phyloP scores from a whole-genome alignment of 2,113 vertebrate genomes.

The Archocentrus centrarchus region DNA sequence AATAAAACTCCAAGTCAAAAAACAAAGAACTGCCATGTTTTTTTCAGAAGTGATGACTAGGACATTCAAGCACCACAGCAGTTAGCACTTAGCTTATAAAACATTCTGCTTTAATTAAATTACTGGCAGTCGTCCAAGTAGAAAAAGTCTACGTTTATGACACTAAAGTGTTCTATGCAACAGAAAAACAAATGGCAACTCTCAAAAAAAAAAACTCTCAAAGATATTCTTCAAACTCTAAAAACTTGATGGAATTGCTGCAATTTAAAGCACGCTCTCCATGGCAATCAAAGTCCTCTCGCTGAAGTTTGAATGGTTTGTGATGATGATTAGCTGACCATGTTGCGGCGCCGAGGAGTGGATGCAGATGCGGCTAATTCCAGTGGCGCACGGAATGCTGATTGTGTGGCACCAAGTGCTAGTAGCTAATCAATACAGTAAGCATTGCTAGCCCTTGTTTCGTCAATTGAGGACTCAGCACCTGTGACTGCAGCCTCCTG shows the following conservation, averaged over 20 bases:
- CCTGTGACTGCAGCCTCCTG: slow-evolving; percentile 57
- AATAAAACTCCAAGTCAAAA: not conserved
- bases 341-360: slow-evolving; percentile 41
- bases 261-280: slow-evolving; percentile 16
- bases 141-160: not conserved
- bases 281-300: slow-evolving; percentile 54
- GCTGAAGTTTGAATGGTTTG: slow-evolving; percentile 59
- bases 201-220: not conserved
- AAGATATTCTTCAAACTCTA: slow-evolving; percentile 30
- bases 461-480: slow-evolving; percentile 46
- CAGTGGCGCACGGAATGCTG: slow-evolving; percentile 43
- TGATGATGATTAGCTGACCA: slow-evolving; percentile 72
- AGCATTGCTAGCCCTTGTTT: slow-evolving; percentile 38
- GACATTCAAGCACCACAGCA: not conserved
- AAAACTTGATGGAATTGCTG: slow-evolving; percentile 15
- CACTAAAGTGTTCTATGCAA: not conserved
- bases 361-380: slow-evolving; percentile 71
- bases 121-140: not conserved
- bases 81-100: not conserved
- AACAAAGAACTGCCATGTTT: not conserved
- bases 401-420: slow-evolving; percentile 64
- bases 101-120: slow-evolving; percentile 18
- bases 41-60: not conserved
- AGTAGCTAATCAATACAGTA: slow-evolving; percentile 70
- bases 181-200: not conserved